Evolutionary conservation across 2,888 invertebrate species (phyloP), one percentile per base, ranked within the genome.

Genomic region (Hyalella azteca): DNA sequence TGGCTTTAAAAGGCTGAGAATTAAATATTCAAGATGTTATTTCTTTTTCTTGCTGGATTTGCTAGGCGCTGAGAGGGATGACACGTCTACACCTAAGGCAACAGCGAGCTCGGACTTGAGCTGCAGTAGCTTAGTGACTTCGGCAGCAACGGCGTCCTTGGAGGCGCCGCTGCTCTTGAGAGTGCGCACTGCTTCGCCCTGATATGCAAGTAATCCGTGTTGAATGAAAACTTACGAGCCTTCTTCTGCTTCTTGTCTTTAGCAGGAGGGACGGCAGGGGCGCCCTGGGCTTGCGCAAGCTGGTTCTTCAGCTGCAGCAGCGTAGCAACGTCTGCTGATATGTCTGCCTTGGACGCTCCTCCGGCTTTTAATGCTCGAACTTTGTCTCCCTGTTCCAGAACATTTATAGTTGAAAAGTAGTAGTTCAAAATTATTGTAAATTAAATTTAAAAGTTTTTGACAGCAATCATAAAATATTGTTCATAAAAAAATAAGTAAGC

Each of bases 311-410:
- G 88, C 73, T 91, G 91, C n/a, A 95, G 88, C 54, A 96, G 89
- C 79, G 90, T 90, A 29, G 90, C 90, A 0, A 96, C 93, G 87
- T 94, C 93, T 0, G 93, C 93, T 86, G 94, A 92, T 91, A 94
- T 93, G 0, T 91, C 91, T 0, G 91, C 86, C 88, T 95, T 96
- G 84, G 93, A 92, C 79, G 92, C 92, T 81, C 88, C 89, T 4
- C 91, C 90, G 0, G 92, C 89, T 88, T 97, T 96, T 29, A 96
- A 87, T 81, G 92, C 89, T 73, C 96, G 90, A 0, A 96, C 95
- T 85, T 92, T 90, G 32, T 91, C 90, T 1, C 92, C 95, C 92
- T 93, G 92, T 11, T 1, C 50, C n/a, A n/a, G n/a, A n/a, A n/a
- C n/a, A n/a, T n/a, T n/a, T n/a, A n/a, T n/a, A n/a, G n/a, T n/a